A percentile compares a stretch with the other conserved stretches of the same genome.
phyloP scores from a whole-genome alignment of 2,888 invertebrate genomes.

The Cybosia mesomella region DNA sequence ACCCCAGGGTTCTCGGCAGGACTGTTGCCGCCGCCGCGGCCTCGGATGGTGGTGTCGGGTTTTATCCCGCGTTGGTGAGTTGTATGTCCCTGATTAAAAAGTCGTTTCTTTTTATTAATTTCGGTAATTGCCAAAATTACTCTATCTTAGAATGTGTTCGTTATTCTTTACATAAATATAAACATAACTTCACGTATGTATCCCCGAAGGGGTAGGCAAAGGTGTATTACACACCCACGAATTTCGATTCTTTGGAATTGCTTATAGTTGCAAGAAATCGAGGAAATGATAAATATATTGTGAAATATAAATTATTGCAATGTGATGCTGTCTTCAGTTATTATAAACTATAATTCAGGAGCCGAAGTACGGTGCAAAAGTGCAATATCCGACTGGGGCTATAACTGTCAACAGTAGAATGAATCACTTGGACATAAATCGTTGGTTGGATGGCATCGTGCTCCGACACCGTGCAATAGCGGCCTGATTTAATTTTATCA shows the following conservation, averaged over 20 bases:
- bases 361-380: conserved; percentile 79
- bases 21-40: too few relatives aligned
- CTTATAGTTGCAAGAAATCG: not conserved
- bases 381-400: conserved; percentile 81
- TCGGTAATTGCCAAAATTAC: too few relatives aligned
- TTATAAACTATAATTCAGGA: conserved; percentile 77
- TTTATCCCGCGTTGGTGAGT: too few relatives aligned
- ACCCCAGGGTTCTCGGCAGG: too few relatives aligned
- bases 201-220: too few relatives aligned
- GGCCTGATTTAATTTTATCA: conserved; percentile 78
- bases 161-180: too few relatives aligned
- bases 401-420: conserved; percentile 82
- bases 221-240: too few relatives aligned
- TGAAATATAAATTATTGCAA: conserved; percentile 42
- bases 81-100: too few relatives aligned
- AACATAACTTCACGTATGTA: too few relatives aligned
- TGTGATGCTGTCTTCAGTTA: conserved; percentile 67
- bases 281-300: not conserved
- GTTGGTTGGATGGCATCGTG: conserved; percentile 72
- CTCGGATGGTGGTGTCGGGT: too few relatives aligned
- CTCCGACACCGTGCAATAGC: conserved; percentile 65
- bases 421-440: conserved; percentile 84
- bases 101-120: too few relatives aligned
- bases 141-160: too few relatives aligned
- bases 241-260: not conserved